Evolutionary conservation across 1,140 invertebrate species (phyloP), one percentile per base, ranked within the genome.

Genomic region (Lordiphosa clarofinis): DNA sequence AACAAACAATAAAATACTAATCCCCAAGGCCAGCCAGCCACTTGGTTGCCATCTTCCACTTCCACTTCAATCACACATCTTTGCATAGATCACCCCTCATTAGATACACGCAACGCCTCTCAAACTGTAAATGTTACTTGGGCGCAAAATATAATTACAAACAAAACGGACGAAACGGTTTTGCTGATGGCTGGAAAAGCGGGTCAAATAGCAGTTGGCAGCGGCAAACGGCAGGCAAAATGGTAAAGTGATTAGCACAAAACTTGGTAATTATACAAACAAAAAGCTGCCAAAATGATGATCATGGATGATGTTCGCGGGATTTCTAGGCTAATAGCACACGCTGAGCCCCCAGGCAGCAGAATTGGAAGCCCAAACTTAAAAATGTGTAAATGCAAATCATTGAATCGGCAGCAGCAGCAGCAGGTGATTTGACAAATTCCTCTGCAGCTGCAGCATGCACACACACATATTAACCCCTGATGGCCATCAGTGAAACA

Each of bases 211-310:
- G 76, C 76, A 69, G 66, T 69, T 69, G 66, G 56, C 19, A 39
- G 15, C 33, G 24, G 36, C 48, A 50, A 37, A 15, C 31, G 62
- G 57, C 52, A 56, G 43, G 38, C 56, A 61, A 81, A 81, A 81
- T 81, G 76, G 72, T 76, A 73, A 82, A 82, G 76, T 81, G 76
- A 81, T 81, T 81, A 81, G 76, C 78, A 76, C 76, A 72, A 79
- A 68, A 44, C 39, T 54, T 48, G 67, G 58, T 62, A 81, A 81
- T 82, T 82, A 81, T 64, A 64, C 46, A 68, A 81, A 75, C 62
- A 76, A 68, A 82, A 63, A 72, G 46, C 67, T 82, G 72, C 72
- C 72, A 81, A 81, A 74, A 68, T 64, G 62, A 82, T 64, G 53
- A 75, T 61, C 72, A 76, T 82, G 56, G 5, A 35, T 50, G 53